Evolutionary conservation across 2,113 vertebrate species (phyloP), one percentile per base, ranked within the genome.

Genomic region (Takifugu flavidus): DNA sequence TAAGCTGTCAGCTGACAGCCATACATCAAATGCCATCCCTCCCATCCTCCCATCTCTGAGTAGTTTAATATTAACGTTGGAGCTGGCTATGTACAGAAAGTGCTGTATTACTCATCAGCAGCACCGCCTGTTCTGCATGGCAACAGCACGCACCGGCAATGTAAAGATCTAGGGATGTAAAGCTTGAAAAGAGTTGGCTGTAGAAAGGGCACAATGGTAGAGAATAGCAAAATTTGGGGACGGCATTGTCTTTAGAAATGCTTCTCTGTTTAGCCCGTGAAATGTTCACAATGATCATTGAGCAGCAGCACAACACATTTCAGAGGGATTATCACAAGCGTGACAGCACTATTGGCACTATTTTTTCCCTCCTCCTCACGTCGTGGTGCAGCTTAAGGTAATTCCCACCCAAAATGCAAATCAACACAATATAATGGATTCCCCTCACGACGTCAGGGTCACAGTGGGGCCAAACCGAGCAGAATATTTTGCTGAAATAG

Each of bases 21-120:
- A 56, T 74, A 63, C 56, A 75, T 81, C 59, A 79, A 79, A 77
- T 0, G 13, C 55, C 56, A 62, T 7, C 55, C 8, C 63, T 39
- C 34, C 34, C 8, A 11, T 39, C 34, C 34, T 39, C 34, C 34
- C 34, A 39, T 39, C 53, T 57, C 31, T 49, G 55, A 76, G 56
- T 56, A 53, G 64, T 83, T 83, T 79, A 77, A 82, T 86, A 87
- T 88, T 85, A 79, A 87, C 80, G 72, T 67, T 34, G 62, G 70
- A 75, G 59, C 45, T 14, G 15, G 73, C 58, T 64, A 77, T 75
- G 82, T 87, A 79, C 79, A 77, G 78, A 73, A 89, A 79, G 65
- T 75, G 75, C 1, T 20, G 34, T 47, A 75, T 87, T 82, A 79
- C 69, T 83, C 83, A 78, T 82, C 63, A 73, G 34, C 46, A 78